phyloP scores from a whole-genome alignment of 2,113 vertebrate genomes.

The Peromyscus maniculatus region DNA sequence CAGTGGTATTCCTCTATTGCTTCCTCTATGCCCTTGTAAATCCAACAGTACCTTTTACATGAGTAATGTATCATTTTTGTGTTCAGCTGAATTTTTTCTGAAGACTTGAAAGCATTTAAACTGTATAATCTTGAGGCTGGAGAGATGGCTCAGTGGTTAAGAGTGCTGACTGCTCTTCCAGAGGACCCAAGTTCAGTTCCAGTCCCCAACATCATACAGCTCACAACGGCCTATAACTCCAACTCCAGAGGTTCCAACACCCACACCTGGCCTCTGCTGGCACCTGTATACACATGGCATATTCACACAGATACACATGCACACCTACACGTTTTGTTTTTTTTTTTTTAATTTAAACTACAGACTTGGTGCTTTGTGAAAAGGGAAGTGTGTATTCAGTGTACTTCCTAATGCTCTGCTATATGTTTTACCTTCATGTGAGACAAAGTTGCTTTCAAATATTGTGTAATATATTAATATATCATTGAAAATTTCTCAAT shows the following conservation, averaged over 20 bases:
- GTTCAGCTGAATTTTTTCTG: background rate
- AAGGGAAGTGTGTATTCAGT: background rate
- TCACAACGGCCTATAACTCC: no score
- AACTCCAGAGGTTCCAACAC: background rate
- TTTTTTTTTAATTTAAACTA: background rate
- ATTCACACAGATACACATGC: background rate
- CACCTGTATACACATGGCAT: background rate
- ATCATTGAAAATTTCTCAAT: constrained; percentile 44
- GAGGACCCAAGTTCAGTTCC: background rate
- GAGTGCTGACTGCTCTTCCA: background rate
- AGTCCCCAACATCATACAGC: background rate
- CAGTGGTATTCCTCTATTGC: background rate
- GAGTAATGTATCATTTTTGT: background rate
- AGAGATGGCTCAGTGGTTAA: background rate
- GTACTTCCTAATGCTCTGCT: background rate
- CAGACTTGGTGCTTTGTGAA: background rate
- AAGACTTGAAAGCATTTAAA: constrained; percentile 33
- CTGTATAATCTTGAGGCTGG: background rate
- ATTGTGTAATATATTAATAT: background rate
- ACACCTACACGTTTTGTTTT: background rate
- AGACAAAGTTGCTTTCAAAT: constrained; percentile 5
- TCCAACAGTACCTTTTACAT: background rate
- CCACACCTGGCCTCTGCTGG: background rate
- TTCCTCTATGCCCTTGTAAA: background rate
- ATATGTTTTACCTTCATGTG: background rate